Evolutionary conservation across 2,888 invertebrate species (phyloP).

Genomic region (Parascotia fuliginaria): DNA sequence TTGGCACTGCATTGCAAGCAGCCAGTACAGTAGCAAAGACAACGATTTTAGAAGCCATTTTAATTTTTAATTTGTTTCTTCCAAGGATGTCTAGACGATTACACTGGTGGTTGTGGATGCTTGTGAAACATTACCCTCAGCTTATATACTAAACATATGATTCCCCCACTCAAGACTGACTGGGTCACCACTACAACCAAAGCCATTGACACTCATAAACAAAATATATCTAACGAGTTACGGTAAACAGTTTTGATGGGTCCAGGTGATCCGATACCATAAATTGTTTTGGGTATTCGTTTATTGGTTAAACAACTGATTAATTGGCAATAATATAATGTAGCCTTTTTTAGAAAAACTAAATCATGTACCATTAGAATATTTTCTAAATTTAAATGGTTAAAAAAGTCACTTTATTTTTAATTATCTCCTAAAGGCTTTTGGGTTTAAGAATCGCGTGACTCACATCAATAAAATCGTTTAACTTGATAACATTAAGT

Average conservation of each 20-base stretch:
- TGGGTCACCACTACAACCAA: conserved; percentile 65
- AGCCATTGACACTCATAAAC: conserved; percentile 74
- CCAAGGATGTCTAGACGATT: conserved; percentile 62
- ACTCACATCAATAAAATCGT: conserved; percentile 20
- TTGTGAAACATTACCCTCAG: conserved; percentile 70
- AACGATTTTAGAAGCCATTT: conserved; percentile 68
- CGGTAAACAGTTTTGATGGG: conserved; percentile 69
- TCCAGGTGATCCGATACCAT: conserved; percentile 60
- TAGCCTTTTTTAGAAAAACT: conserved; percentile 19
- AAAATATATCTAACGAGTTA: conserved; percentile 66
- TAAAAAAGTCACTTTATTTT: conserved; percentile 20
- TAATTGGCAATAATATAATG: conserved; percentile 47
- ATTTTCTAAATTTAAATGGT: conserved; percentile 18
- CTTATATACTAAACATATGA: conserved; percentile 73
- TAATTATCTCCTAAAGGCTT: conserved; percentile 23
- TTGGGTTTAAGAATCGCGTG: conserved; percentile 4
- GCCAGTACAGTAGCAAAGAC: conserved; percentile 58
- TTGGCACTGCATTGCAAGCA: conserved; percentile 61
- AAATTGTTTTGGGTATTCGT: conserved; percentile 54
- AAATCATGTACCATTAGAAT: conserved; percentile 27
- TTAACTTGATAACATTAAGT: conserved; percentile 21
- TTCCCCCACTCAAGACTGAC: conserved; percentile 67
- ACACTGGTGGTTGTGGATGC: conserved; percentile 66
- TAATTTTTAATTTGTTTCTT: conserved; percentile 50
- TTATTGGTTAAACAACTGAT: conserved; percentile 42